Conservation (phyloP, 2,888 invertebrate species). For the Chrysopilus asiliformis region DNA sequence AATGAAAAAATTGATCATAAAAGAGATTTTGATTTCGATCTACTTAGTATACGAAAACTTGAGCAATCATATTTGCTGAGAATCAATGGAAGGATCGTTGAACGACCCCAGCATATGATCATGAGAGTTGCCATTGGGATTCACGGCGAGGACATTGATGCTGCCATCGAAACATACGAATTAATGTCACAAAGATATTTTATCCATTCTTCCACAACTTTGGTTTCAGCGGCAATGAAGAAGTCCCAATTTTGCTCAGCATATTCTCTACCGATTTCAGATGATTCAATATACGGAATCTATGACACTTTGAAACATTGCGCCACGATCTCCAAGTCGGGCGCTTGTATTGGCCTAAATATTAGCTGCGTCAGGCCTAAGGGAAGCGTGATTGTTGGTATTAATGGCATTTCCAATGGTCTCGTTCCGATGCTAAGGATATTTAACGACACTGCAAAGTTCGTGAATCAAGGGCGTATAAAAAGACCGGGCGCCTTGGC, state of each 20-base stretch:
- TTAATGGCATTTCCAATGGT: conserved; percentile 90
- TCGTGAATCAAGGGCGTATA: conserved; percentile 96
- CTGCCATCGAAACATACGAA: conserved; percentile 92
- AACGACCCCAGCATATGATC: conserved; percentile 96
- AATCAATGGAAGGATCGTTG: conserved; percentile 82
- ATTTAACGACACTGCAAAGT: conserved; percentile 89
- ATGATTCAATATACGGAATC: conserved; percentile 92
- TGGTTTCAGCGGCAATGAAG: conserved; percentile 88
- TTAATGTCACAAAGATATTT: conserved; percentile 89
- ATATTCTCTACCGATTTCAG: conserved; percentile 85
- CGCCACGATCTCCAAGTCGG: conserved; percentile 90
- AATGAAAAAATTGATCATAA: conserved; percentile 95
- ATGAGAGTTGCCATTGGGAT: conserved; percentile 97
- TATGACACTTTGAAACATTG: conserved; percentile 84
- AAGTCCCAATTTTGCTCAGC: conserved; percentile 91
- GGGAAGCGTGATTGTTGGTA: conserved; percentile 85
- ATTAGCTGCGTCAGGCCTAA: conserved; percentile 89
- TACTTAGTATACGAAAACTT: conserved; percentile 98
- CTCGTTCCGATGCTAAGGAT: conserved; percentile 91
- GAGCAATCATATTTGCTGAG: conserved; percentile 90
- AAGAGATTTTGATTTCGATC: conserved; percentile 92
- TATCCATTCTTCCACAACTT: conserved; percentile 95
- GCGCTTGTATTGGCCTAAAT: conserved; percentile 94
- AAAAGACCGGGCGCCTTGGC: conserved; percentile 97
- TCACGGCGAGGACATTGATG: conserved; percentile 84